Conservation (phyloP, 2,113 vertebrate species). For the Podarcis muralis region DNA sequence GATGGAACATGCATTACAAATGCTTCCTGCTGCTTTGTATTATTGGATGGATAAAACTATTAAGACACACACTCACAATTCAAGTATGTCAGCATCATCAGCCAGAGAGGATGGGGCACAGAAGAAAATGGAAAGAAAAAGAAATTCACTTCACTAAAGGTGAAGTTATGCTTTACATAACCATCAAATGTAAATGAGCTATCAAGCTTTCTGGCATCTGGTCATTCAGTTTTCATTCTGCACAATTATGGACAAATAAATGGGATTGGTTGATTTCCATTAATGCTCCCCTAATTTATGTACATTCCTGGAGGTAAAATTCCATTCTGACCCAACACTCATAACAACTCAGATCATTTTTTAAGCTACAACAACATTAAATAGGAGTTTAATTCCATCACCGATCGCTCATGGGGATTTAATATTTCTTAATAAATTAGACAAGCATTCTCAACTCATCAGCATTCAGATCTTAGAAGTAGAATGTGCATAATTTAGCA, state of each 20-base stretch:
- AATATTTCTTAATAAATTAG: constrained; percentile 65
- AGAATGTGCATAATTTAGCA: constrained; percentile 43
- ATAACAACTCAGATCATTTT: constrained; percentile 59
- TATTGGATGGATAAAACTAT: constrained; percentile 35
- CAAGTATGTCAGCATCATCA: constrained; percentile 35
- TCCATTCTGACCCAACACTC: constrained; percentile 63
- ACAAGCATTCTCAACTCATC: constrained; percentile 48
- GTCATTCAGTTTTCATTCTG: constrained; percentile 60
- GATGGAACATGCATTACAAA: constrained; percentile 23
- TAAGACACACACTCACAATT: constrained; percentile 35
- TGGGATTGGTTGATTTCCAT: constrained; percentile 64
- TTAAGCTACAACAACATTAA: constrained; percentile 49
- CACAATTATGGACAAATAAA: constrained; percentile 75
- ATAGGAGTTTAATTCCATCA: constrained; percentile 63
- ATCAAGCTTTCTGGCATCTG: constrained; percentile 62
- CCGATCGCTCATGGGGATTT: constrained; percentile 59
- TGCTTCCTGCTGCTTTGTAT: neutral
- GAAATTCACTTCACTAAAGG: constrained; percentile 59
- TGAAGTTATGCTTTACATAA: constrained; percentile 60
- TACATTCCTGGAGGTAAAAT: constrained; percentile 71
- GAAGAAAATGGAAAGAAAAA: constrained; percentile 36
- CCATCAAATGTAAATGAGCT: constrained; percentile 69
- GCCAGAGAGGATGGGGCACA: neutral
- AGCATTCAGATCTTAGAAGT: constrained; percentile 51
- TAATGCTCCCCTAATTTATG: constrained; percentile 68